phyloP scores from a whole-genome alignment of 2,113 vertebrate genomes.

The Trichomycterus rosablanca region DNA sequence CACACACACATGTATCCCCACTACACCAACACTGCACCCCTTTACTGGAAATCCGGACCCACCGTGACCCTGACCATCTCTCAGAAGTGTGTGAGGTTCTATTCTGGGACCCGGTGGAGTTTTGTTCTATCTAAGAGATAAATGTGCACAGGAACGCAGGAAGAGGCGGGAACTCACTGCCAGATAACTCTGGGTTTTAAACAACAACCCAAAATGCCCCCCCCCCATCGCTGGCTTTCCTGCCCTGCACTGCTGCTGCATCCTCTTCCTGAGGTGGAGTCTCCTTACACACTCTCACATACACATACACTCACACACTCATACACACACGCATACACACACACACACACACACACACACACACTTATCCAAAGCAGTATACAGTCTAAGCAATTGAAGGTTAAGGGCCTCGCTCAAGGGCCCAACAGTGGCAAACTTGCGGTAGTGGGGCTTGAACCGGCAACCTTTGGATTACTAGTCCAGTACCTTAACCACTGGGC shows the following conservation, averaged over 20 bases:
- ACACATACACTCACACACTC: conserved; percentile 18
- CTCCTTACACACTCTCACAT: conserved; percentile 52
- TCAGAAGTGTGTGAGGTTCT: too few relatives aligned
- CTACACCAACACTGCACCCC: too few relatives aligned
- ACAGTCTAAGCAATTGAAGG: too few relatives aligned
- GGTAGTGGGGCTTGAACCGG: too few relatives aligned
- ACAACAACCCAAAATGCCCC: conserved; percentile 46
- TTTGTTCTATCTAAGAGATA: conserved; percentile 71
- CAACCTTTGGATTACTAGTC: too few relatives aligned
- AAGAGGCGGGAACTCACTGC: conserved; percentile 71
- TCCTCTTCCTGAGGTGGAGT: conserved; percentile 79
- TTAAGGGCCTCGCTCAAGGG: too few relatives aligned
- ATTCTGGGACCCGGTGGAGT: conserved; percentile 68
- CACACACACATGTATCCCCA: too few relatives aligned
- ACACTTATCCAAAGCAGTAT: too few relatives aligned
- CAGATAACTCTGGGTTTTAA: conserved; percentile 66
- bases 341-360: not conserved
- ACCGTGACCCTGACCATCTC: too few relatives aligned
- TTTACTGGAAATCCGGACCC: too few relatives aligned
- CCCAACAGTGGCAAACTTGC: too few relatives aligned
- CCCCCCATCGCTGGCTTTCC: conserved; percentile 46
- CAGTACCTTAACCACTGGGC: too few relatives aligned
- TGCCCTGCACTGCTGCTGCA: conserved; percentile 67
- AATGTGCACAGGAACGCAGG: conserved; percentile 67
- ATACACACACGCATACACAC: not conserved